Base-by-base conservation (phyloP, 1,140 invertebrate genomes). In the Samia ricini region DNA sequence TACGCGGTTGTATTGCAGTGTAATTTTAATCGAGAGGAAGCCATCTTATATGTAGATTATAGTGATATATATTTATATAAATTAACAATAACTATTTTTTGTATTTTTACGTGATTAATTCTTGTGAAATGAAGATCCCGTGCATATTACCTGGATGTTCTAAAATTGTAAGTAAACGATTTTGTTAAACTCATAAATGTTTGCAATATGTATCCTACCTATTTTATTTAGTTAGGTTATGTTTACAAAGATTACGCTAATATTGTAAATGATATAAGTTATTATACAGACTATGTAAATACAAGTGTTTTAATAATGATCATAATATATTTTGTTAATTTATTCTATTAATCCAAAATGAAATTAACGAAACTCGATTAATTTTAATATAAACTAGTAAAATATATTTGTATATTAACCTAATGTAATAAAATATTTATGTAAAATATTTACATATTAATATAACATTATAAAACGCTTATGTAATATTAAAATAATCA, bases 141-240 rank as follows among this genome's bases (percentile, higher is more conserved):
- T 85, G 83, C 56, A 52, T 81, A 22, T 26, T 85, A 6, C 83
- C 83, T 18, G 78, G 83, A 66, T 83, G 83, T 64, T 71, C 63
- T 36, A 51, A 48, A 36, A 68, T 80, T 60, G 83, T 85, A 66
- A 85, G 83, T 82, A 66, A 10, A 18, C 0, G n/a, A n/a, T n/a
- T n/a, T 12, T 15, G 7, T 42, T 42, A 42, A 3, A 1, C n/a
- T 42, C 12, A 15, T 15, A 15, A 42, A 12, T 1, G 1, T 15
- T 42, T 15, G 10, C 4, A 15, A 10, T 42, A 42, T 15, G 4
- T 42, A 15, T 42, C 4, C 4, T 42, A 42, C n/a, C 12, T 42
- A 42, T 42, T 42, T 42, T 4, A 42, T 42, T 15, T 0, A 15
- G 12, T 42, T 42, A 42, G 33, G 33, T 42, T 42, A 42, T 42